Percentiles rank a stretch among this genome's conserved stretches.
Evolutionary conservation across 2,113 vertebrate genomes (phyloP).

Genomic region (Ornithorhynchus anatinus): DNA sequence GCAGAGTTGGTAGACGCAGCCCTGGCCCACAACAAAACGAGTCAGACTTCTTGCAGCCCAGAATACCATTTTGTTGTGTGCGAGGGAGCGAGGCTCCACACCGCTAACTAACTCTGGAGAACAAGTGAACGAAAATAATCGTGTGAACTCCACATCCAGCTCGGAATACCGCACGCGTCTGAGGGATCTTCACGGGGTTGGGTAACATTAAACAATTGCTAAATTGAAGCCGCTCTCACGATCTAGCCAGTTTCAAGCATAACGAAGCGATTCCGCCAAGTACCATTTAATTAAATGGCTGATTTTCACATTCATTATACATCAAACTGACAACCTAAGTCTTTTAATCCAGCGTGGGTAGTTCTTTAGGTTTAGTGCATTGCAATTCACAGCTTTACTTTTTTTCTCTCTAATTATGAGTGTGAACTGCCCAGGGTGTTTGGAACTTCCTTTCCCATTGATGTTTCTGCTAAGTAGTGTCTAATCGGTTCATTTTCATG

Average conservation of each 20-base stretch:
- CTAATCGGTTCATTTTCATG: conserved; percentile 57
- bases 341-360: conserved; percentile 88
- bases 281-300: conserved; percentile 79
- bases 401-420: conserved; percentile 79
- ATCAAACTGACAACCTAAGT: conserved; percentile 77
- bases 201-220: conserved; percentile 69
- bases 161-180: conserved; percentile 1
- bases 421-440: conserved; percentile 78
- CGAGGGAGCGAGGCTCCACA: too few species aligned
- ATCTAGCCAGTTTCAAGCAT: conserved; percentile 68
- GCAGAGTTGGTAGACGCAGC: too few species aligned
- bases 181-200: conserved; percentile 29
- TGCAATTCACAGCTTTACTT: conserved; percentile 88
- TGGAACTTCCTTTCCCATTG: conserved; percentile 71
- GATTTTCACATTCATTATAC: conserved; percentile 81
- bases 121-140: background rate
- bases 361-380: conserved; percentile 85
- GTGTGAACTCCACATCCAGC: background rate
- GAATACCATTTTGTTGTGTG: too few species aligned
- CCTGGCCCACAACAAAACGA: too few species aligned
- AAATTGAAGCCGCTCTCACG: conserved; percentile 66
- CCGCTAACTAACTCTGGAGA: background rate
- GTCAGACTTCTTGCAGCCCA: too few species aligned
- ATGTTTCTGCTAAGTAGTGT: conserved; percentile 62
- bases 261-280: conserved; percentile 74